Evolutionary conservation across 2,888 invertebrate genomes (phyloP).

Genomic region (Odontocolon sp.): DNA sequence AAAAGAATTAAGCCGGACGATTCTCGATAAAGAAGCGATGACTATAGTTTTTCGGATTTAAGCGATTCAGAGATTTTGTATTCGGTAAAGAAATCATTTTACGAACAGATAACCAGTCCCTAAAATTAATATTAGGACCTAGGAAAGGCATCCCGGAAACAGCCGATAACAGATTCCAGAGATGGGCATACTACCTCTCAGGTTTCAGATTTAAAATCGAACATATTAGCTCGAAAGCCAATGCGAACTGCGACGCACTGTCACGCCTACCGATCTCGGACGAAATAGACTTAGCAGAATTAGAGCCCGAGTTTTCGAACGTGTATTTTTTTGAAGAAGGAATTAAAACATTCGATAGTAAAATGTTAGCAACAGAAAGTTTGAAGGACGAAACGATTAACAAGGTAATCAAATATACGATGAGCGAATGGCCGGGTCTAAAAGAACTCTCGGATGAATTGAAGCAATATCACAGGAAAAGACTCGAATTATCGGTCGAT

Average conservation of each 20-base stretch:
- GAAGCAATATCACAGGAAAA: conserved; percentile 31
- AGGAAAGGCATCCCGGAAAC: conserved; percentile 61
- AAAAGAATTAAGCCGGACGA: conserved; percentile 46
- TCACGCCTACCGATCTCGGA: conserved; percentile 41
- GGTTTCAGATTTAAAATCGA: conserved; percentile 39
- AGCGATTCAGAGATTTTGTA: conserved; percentile 36
- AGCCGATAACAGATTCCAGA: conserved; percentile 65
- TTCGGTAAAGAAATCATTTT: conserved; percentile 63
- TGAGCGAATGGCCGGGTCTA: conserved; percentile 36
- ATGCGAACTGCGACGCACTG: conserved; percentile 40
- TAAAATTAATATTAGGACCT: conserved; percentile 68
- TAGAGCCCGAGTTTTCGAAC: conserved; percentile 21
- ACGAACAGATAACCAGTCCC: conserved; percentile 74
- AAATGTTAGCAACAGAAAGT: conserved; percentile 41
- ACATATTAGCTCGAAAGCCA: conserved; percentile 25
- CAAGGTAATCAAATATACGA: conserved; percentile 37
- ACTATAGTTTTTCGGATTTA: background rate
- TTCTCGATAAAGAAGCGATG: conserved; percentile 59
- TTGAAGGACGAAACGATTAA: conserved; percentile 33
- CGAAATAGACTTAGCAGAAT: background rate
- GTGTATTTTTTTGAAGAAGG: conserved; percentile 51
- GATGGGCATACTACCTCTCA: conserved; percentile 64
- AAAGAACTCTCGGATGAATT: conserved; percentile 25
- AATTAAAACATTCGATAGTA: conserved; percentile 3
- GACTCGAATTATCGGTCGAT: conserved; percentile 28